Evolutionary conservation across 1,140 invertebrate genomes (phyloP).

Genomic region (Drosophila ohnishii): DNA sequence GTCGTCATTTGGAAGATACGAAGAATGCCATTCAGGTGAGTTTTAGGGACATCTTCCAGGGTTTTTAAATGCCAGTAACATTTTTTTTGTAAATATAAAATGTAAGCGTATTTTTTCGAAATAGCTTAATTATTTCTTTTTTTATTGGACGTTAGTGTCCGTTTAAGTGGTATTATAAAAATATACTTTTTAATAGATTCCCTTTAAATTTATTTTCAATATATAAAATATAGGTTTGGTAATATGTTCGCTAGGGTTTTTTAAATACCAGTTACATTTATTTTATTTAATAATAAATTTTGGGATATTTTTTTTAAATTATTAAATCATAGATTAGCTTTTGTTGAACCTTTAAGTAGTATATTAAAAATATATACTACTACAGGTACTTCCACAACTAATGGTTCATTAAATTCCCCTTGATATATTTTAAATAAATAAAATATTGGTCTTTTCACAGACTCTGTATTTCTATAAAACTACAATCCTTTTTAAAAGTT

Average conservation of each 20-base stretch:
- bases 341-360: neutral
- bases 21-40: slow-evolving; percentile 88
- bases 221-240: too few species aligned
- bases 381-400: too few species aligned
- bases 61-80: neutral
- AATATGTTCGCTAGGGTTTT: too few species aligned
- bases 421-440: neutral
- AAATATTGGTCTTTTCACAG: neutral
- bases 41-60: neutral
- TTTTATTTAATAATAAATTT: too few species aligned
- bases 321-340: too few species aligned
- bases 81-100: neutral
- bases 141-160: neutral
- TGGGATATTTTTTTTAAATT: too few species aligned
- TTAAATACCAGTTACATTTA: too few species aligned
- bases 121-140: neutral
- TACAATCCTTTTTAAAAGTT: neutral
- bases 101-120: neutral
- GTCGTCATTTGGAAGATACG: slow-evolving; percentile 88
- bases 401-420: too few species aligned
- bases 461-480: neutral
- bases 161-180: neutral
- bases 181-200: neutral
- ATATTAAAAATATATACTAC: neutral
- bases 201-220: neutral